Percentiles rank a stretch among this genome's conserved stretches.
These are phyloP conservation scores for Hydraecia micacea DNA, from an alignment of 2,888 invertebrate genomes.

Conservation along the genomic window DNA sequence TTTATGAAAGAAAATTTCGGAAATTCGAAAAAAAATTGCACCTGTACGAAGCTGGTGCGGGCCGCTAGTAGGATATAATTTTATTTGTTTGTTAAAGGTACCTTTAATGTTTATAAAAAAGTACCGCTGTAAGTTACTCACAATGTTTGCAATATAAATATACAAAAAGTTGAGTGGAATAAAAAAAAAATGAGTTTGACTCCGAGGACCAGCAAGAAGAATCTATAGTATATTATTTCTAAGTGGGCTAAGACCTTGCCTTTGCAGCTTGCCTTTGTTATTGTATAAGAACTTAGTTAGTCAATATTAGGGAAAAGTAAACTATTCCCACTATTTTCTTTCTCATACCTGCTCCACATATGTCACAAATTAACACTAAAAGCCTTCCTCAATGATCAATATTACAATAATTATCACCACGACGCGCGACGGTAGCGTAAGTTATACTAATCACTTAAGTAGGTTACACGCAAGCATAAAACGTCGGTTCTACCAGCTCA, in stretches of 20 bases:
- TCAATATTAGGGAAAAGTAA: neutral
- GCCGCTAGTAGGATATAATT: no score
- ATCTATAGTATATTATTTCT: neutral
- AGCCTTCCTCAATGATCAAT: constrained; percentile 44
- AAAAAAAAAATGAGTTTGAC: no score
- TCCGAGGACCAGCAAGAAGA: no score
- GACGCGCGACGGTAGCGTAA: constrained; percentile 44
- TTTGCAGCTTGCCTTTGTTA: neutral
- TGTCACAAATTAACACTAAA: constrained; percentile 34
- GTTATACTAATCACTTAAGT: constrained; percentile 49
- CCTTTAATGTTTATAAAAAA: no score
- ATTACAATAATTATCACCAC: constrained; percentile 57
- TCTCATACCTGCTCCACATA: constrained; percentile 1
- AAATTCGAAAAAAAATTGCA: no score
- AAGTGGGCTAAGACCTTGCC: neutral
- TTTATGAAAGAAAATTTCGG: no score
- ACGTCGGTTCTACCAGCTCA: constrained; percentile 12
- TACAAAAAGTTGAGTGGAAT: neutral
- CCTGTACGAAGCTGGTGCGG: no score
- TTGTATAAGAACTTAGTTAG: no score
- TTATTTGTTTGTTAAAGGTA: neutral
- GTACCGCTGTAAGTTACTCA: neutral
- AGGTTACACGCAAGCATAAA: constrained; percentile 54
- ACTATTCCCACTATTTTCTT: neutral
- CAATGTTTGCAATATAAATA: neutral